Evolutionary conservation across 1,140 invertebrate genomes (phyloP), one percentile per base, ranked within the genome.

Genomic region (Caenorhabditis elegans): DNA sequence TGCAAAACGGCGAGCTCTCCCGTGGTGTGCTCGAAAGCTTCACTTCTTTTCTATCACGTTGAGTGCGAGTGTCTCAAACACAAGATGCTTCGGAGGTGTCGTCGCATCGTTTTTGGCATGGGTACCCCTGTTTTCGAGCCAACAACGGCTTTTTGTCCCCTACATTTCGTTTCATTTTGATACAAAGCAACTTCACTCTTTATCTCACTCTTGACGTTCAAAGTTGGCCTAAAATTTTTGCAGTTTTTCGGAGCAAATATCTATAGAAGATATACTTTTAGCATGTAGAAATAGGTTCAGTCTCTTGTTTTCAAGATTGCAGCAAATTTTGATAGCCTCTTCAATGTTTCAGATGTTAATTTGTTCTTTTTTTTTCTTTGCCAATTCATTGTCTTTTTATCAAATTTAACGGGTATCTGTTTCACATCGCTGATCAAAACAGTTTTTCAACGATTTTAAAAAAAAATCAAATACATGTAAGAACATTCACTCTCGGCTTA

Each of bases 81-180:
- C 60, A 70, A 70, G 60, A 70, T 70, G 60, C 60, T 70, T 70
- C 60, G 43, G 60, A 70, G 60, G 60, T 70, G 60, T 36, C 60
- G 60, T 70, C 19, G 60, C 60, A 19, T 70, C 60, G 60, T 70
- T 24, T 36, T 70, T n/a, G n/a, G n/a, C 34, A 10, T 2, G 60
- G 11, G 4, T 24, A 70, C 31, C 39, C 34, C 60, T 70, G 19
- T 70, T 70, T 39, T 70, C 39, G 60, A 70, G 60, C 60, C 34
- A 60, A 60, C 53, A 34, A 60, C 53, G 53, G 6, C 53, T 34
- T 19, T 70, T 70, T 39, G n/a, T 19, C 13, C 11, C 31, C 60
- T 13, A 24, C 5, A 17, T 39, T 70, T 39, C 39, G 15, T 36
- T 28, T 53, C 24, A 2, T 70, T 70, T 70, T 70, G 60, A 70